phyloP scores from a whole-genome alignment of 2,888 invertebrate genomes.

The Xestia xanthographa region DNA sequence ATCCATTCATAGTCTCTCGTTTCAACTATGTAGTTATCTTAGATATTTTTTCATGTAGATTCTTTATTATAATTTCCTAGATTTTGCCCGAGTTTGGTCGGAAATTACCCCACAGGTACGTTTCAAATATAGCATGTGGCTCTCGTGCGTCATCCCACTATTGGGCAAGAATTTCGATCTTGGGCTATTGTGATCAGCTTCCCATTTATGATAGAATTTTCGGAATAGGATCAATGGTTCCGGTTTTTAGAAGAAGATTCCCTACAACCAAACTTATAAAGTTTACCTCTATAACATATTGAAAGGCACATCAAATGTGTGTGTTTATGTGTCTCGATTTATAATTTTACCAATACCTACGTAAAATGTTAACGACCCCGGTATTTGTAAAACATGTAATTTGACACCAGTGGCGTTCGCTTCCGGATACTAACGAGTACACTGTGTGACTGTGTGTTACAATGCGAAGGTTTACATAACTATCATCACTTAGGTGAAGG shows the following conservation, averaged over 20 bases:
- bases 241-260: not conserved
- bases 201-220: too few relatives aligned
- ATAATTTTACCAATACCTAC: too few relatives aligned
- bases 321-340: too few relatives aligned
- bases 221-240: too few relatives aligned
- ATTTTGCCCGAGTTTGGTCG: too few relatives aligned
- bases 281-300: not conserved
- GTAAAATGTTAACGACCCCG: conserved; percentile 35
- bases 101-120: too few relatives aligned
- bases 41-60: too few relatives aligned
- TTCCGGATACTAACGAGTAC: conserved; percentile 49
- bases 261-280: not conserved
- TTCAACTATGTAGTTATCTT: not conserved
- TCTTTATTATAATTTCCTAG: too few relatives aligned
- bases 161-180: too few relatives aligned
- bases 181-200: too few relatives aligned
- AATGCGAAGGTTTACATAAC: conserved; percentile 31
- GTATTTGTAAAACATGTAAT: conserved; percentile 47
- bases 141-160: too few relatives aligned
- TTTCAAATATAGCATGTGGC: too few relatives aligned
- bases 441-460: conserved; percentile 8
- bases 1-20: not conserved
- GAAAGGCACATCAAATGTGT: not conserved
- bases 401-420: conserved; percentile 25
- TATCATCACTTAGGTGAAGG: not conserved